Evolutionary conservation across 2,797 vertebrate species (phyloP).

Genomic region (Sebastolobus altivelis): DNA sequence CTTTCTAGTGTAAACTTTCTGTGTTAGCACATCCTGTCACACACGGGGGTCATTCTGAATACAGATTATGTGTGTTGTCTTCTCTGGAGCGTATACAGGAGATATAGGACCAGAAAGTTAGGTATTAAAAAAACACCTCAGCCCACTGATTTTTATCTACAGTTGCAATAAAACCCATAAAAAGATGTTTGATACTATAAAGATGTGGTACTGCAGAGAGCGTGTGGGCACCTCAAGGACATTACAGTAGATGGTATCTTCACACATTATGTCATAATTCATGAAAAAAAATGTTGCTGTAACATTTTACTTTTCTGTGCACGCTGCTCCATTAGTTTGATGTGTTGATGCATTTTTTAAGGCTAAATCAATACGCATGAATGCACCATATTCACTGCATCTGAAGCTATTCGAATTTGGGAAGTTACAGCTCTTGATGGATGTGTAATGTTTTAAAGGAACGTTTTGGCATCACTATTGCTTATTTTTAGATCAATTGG

Average conservation of each 20-base stretch:
- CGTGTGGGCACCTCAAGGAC: slow-evolving; percentile 27
- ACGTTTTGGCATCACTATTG: not conserved
- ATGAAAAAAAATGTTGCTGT: not conserved
- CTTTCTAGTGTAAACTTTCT: slow-evolving; percentile 19
- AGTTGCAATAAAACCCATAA: slow-evolving; percentile 8
- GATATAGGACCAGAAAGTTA: slow-evolving; percentile 1
- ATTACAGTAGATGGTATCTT: not conserved
- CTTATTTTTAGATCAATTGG: not conserved
- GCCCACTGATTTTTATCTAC: slow-evolving; percentile 45
- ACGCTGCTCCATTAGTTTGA: not conserved
- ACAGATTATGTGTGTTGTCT: slow-evolving; percentile 21
- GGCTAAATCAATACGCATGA: not conserved
- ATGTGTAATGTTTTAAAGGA: not conserved
- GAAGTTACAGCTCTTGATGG: not conserved
- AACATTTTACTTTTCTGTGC: slow-evolving; percentile 11
- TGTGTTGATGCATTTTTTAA: slow-evolving; percentile 1
- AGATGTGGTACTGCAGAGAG: slow-evolving; percentile 25
- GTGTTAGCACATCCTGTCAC: slow-evolving; percentile 19
- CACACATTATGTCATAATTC: slow-evolving; percentile 3
- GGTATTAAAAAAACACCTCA: not conserved
- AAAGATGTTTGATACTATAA: slow-evolving; percentile 22
- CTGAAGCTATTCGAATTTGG: not conserved
- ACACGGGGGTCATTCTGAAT: slow-evolving; percentile 17
- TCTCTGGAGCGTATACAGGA: slow-evolving; percentile 18
- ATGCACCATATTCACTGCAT: not conserved